Evolutionary conservation across 2,113 vertebrate species (phyloP), one percentile per base, ranked within the genome.

Genomic region (Ammodytes dubius): DNA sequence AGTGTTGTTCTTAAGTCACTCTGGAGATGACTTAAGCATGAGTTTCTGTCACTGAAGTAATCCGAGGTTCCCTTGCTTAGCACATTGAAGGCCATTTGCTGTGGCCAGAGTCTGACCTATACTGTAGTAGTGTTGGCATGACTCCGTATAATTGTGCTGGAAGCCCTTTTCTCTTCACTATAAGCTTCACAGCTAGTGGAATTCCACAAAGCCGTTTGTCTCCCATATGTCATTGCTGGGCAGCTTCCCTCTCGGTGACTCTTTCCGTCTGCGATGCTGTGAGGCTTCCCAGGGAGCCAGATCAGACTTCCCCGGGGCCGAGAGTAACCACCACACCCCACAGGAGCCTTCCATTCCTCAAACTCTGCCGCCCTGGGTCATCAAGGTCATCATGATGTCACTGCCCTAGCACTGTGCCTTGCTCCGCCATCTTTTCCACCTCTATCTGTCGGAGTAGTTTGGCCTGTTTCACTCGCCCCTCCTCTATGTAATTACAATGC

Each of bases 281-380:
- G 85, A 89, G 68, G 57, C 70, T 89, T 93, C 84, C 86, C 74
- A 68, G 70, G 71, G 74, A 90, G 83, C 54, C 77, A 64, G 50
- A 86, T 74, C 64, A 80, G 57, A 80, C 0, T 65, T 91, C 74
- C 71, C 53, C 5, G 5, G 78, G 72, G 83, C 49, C 67, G 17
- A 74, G 76, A 88, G 80, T 82, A 91, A 93, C 75, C 78, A 86
- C 70, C 81, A 75, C 72, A 74, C 87, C 27, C 88, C 89, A 90
- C 79, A 78, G 91, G 87, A 92, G 87, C 85, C 46, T 83, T 83
- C 73, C 80, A 81, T 83, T 79, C 79, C 63, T 79, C 69, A 60
- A 46, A 39, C 66, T 77, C 67, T 83, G 83, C 83, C 74, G 89
- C 79, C 74, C 58, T 7, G 49, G 81, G 86, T 74, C 82, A 79